Evolutionary conservation across 2,797 vertebrate species (phyloP).

Genomic region (Prionace glauca): DNA sequence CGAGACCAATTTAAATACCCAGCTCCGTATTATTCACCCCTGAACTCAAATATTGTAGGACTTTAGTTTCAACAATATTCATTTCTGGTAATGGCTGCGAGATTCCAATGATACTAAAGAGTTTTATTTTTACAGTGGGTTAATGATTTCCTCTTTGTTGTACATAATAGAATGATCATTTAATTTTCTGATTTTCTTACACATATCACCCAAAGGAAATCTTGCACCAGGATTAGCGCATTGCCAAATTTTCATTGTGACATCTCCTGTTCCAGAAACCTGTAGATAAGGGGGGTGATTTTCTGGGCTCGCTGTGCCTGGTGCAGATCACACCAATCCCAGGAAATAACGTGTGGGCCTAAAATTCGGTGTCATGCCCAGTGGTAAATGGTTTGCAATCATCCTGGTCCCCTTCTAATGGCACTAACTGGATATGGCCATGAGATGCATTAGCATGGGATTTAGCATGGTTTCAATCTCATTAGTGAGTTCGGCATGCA

Average conservation of each 20-base stretch:
- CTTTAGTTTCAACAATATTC: not conserved
- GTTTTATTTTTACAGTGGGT: not conserved
- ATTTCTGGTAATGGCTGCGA: not conserved
- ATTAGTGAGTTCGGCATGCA: no score
- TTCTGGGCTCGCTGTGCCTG: no score
- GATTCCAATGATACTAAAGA: not conserved
- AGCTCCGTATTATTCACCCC: not conserved
- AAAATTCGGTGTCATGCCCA: no score
- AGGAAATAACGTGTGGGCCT: no score
- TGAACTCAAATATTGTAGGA: not conserved
- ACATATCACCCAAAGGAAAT: not conserved
- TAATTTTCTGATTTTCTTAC: not conserved
- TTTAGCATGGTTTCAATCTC: no score
- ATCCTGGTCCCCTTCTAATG: no score
- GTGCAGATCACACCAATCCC: no score
- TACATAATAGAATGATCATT: not conserved
- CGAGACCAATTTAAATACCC: not conserved
- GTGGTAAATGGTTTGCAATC: no score
- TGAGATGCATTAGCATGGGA: no score
- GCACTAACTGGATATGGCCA: no score
- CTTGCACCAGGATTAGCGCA: no score
- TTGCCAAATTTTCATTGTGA: not conserved
- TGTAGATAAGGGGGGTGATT: not conserved
- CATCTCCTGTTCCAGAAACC: not conserved
- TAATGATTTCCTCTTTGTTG: not conserved